Base-by-base conservation (phyloP, 2,797 vertebrate genomes). In the Petrocephalus schoutedeni region DNA sequence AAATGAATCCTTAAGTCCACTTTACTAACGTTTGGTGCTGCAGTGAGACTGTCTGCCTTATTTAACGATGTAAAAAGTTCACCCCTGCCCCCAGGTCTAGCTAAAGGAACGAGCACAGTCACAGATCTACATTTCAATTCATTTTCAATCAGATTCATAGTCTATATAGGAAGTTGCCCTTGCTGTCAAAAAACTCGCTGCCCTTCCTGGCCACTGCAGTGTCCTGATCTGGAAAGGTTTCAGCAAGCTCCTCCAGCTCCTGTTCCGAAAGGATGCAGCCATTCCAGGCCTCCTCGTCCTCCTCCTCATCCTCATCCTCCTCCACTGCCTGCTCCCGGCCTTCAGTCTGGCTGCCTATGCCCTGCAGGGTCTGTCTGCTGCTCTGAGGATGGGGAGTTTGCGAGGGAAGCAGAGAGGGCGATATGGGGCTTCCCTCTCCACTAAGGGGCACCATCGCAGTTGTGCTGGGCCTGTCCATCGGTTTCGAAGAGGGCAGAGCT, bases 131-230 rank as follows among this genome's bases (percentile, higher is more conserved):
- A 7, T 45, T 51, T n/a, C 45, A 45, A 51, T 59, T 59, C 5
- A 16, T 10, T 51, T 53, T 51, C 80, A 36, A 16, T 36, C 7
- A 57, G n/a, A 56, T 21, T 95, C 88, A 97, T 84, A 97, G 92
- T 92, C 96, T 94, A 89, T 96, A 98, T 74, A 98, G 91, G 90
- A 98, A 96, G 87, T 95, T 96, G 0, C 97, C 97, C 0, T 96
- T 92, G 10, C 83, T 85, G 87, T 98, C 97, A 92, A 96, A 97
- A 92, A 97, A 96, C n/a, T 97, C 95, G 0, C 83, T 94, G 0
- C 96, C 96, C 80, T 93, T 93, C 91, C 95, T 95, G 49, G 94
- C 88, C 0, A 94, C 94, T 57, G 91, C 90, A 28, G 90, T 71
- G 2, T 91, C 90, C 90, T 90, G 95, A 90, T 90, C 90, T 83